Percentiles rank a stretch among this genome's conserved stretches.
phyloP scores from a whole-genome alignment of 2,888 invertebrate genomes.

The Hybos culiciformis region DNA sequence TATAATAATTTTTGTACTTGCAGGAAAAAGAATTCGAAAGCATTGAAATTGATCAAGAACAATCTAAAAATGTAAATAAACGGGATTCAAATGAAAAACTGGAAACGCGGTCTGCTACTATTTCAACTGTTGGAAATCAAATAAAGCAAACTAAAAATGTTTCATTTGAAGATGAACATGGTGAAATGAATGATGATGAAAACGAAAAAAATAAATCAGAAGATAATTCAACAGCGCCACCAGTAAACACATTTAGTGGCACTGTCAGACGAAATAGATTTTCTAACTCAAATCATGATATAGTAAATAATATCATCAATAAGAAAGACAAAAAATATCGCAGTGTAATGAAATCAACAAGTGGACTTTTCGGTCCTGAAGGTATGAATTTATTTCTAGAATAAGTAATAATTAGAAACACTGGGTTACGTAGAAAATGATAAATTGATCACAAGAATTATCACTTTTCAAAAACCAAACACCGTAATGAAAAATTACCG shows the following conservation, averaged over 20 bases:
- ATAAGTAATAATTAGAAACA: too few species aligned
- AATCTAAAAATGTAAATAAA: background rate
- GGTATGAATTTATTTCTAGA: background rate
- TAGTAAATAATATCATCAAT: too few species aligned
- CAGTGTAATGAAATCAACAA: background rate
- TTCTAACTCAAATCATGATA: background rate
- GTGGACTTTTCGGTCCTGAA: background rate
- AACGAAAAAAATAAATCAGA: background rate
- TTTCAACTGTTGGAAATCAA: background rate
- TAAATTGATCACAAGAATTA: too few species aligned
- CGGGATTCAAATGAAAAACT: background rate
- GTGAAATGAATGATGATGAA: background rate
- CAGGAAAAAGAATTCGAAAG: background rate
- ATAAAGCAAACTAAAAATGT: background rate
- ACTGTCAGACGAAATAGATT: background rate
- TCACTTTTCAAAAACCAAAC: too few species aligned
- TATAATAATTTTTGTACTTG: background rate
- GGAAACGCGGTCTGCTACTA: too few species aligned
- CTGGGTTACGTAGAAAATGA: too few species aligned
- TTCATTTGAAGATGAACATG: slow-evolving; percentile 1
- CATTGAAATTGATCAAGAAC: background rate
- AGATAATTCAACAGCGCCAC: background rate
- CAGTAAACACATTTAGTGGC: background rate
- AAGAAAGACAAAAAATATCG: background rate
- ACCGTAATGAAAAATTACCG: too few species aligned